Base-by-base conservation (phyloP, 2,113 vertebrate genomes). In the Aphyosemion australe region DNA sequence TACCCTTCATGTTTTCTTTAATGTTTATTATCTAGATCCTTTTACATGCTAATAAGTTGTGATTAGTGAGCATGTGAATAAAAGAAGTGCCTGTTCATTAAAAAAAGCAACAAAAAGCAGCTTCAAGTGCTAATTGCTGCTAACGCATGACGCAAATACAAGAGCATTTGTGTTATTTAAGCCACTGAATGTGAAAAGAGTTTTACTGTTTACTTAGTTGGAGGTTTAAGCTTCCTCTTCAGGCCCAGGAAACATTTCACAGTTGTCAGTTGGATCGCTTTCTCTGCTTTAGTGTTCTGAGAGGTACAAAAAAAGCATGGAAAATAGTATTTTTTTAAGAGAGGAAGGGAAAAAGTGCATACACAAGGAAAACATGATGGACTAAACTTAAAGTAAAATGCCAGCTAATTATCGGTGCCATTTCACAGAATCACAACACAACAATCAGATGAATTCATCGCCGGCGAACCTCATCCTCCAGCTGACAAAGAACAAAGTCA, bases 231-330 rank as follows among this genome's bases (percentile, higher is more conserved):
- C 87, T 95, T 97, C 84, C 90, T 98, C 86, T 92, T 96, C 68
- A 98, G 91, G 70, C 97, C 97, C 47, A 95, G 86, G 88, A 97
- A 99, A 87, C 96, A 92, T 80, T 95, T 99, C 75, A 94, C 56
- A 37, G 92, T 91, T 78, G 68, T 90, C 59, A 98, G 84, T 14
- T 91, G 86, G 70, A 97, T 82, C 50, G 88, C 88, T 88, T 93
- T 96, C 72, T 99, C 97, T 1, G 94, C 89, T 89, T 97, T 99
- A 69, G 84, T 93, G 67, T 91, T 94, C 97, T 99, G 89, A 5
- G 52, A 58, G 51, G 61, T 42, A 10, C 34, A 54, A 5, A 13
- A 20, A 46, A 43, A 9, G 34, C 43, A 62, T 83, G 2, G 9
- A 12, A 47, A 21, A 12, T 3, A 52, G 59, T 53, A 19, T 52